A percentile compares a stretch with the other conserved stretches of the same genome.
phyloP scores from a whole-genome alignment of 1,140 invertebrate genomes.

The Tachypleus tridentatus region DNA sequence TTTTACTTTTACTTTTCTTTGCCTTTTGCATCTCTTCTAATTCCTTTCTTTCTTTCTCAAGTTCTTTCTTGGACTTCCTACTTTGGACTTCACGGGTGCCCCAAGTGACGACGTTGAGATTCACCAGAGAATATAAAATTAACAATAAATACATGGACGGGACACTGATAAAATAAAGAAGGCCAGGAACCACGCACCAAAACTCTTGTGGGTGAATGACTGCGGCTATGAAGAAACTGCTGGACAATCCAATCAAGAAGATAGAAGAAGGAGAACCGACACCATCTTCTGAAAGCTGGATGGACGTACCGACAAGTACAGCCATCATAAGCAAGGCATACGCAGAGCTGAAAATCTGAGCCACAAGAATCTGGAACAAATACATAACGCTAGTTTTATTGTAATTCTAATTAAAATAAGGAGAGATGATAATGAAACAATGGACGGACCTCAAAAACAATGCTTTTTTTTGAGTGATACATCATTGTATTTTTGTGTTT shows the following conservation, averaged over 20 bases:
- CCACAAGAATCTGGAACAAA: conserved; percentile 82
- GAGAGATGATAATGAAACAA: no score
- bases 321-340: conserved; percentile 99
- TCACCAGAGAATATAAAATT: conserved; percentile 95
- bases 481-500: no score
- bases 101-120: conserved; percentile 96
- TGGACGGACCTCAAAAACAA: no score
- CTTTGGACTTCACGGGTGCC: conserved; percentile 91
- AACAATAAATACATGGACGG: conserved; percentile 97
- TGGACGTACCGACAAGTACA: conserved; percentile 91
- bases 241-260: conserved; percentile 82
- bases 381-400: no score
- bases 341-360: conserved; percentile 84
- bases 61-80: conserved; percentile 83
- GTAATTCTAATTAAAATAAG: no score
- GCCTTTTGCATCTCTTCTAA: conserved; percentile 52
- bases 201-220: conserved; percentile 96
- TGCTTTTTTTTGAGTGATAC: no score
- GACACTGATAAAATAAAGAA: conserved; percentile 90
- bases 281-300: conserved; percentile 86
- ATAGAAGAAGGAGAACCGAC: conserved; percentile 88
- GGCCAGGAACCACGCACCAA: conserved; percentile 86
- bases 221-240: conserved; percentile 92
- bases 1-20: conserved; percentile 17
- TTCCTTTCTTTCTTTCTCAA: conserved; percentile 42